phyloP scores from a whole-genome alignment of 2,113 vertebrate genomes.

The Leptobrachium ailaonicum region DNA sequence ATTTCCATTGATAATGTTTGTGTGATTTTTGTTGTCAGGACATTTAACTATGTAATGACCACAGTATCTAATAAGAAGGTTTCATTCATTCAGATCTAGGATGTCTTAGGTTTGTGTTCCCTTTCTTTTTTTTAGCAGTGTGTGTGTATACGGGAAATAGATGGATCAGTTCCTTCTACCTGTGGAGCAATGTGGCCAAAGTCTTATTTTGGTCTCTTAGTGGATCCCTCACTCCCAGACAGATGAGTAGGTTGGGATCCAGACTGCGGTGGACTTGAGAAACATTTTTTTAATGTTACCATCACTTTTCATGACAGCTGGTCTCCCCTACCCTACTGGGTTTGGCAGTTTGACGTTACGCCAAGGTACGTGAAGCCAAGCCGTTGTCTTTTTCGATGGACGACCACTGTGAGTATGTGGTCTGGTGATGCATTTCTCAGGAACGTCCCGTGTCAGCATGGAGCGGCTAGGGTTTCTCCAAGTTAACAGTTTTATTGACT shows the following conservation, averaged over 20 bases:
- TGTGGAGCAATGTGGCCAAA: too few species aligned
- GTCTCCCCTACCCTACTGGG: neutral
- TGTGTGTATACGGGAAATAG: too few species aligned
- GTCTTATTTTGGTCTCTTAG: too few species aligned
- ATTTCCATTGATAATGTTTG: too few species aligned
- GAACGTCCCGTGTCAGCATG: conserved; percentile 4
- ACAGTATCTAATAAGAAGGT: too few species aligned
- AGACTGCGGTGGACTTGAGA: conserved; percentile 16
- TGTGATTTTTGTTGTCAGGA: too few species aligned
- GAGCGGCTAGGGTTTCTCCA: conserved; percentile 12
- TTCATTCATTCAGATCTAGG: too few species aligned
- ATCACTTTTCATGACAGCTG: too few species aligned
- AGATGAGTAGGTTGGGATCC: conserved; percentile 17
- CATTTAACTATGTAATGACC: too few species aligned
- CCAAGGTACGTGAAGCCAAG: neutral
- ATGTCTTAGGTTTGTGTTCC: too few species aligned
- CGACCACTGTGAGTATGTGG: neutral
- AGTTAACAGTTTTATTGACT: neutral
- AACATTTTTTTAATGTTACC: neutral
- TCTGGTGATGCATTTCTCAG: conserved; percentile 7
- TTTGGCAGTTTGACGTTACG: neutral
- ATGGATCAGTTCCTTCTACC: too few species aligned
- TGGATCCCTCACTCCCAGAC: neutral
- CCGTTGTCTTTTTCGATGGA: neutral
- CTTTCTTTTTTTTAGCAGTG: too few species aligned